A percentile compares a stretch with the other conserved stretches of the same genome.
phyloP scores from a whole-genome alignment of 2,113 vertebrate species.

The Reinhardtius hippoglossoides region DNA sequence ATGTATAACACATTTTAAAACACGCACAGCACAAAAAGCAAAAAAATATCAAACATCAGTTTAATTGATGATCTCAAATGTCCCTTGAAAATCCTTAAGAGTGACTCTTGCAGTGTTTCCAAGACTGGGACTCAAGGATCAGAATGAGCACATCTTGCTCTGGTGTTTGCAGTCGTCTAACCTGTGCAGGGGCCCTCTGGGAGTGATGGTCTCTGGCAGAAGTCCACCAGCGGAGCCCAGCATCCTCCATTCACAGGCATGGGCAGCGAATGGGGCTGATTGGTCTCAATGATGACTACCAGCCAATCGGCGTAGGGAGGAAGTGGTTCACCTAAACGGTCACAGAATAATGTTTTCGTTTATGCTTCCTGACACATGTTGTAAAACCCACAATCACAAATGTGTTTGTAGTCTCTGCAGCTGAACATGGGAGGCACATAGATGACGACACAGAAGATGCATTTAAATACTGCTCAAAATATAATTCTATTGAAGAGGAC shows the following conservation, averaged over 20 bases:
- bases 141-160: background rate
- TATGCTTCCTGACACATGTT: background rate
- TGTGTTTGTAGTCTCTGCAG: background rate
- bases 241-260: slow-evolving; percentile 96
- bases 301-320: slow-evolving; percentile 95
- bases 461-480: background rate
- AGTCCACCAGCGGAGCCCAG: slow-evolving; percentile 97
- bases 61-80: too few species aligned
- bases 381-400: background rate
- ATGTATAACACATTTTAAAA: background rate
- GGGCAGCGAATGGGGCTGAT: slow-evolving; percentile 91
- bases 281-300: slow-evolving; percentile 89
- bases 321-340: slow-evolving; percentile 87
- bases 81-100: too few species aligned
- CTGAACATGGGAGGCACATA: background rate
- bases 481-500: background rate
- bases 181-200: slow-evolving; percentile 94
- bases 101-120: background rate
- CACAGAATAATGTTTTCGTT: slow-evolving; percentile 2
- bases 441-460: background rate
- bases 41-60: too few species aligned
- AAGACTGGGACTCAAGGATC: background rate
- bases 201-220: slow-evolving; percentile 94
- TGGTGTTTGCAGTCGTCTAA: slow-evolving; percentile 58
- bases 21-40: background rate